Evolutionary conservation across 2,888 invertebrate species (phyloP).

Genomic region (Celastrina argiolus): DNA sequence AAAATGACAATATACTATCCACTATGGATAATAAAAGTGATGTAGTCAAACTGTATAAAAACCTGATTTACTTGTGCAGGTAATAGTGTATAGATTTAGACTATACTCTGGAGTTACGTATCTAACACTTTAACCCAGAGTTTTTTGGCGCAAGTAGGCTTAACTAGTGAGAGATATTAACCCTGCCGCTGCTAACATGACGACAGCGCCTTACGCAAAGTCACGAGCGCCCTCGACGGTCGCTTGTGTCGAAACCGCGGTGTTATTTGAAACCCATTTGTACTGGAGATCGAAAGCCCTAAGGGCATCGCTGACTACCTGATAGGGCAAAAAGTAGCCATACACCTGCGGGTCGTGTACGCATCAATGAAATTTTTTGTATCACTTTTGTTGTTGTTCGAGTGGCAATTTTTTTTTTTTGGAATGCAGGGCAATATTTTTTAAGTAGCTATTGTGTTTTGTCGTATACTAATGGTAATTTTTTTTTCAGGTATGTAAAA

Average conservation of each 20-base stretch:
- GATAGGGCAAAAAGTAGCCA: background rate
- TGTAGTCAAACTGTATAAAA: no score
- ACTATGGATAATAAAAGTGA: no score
- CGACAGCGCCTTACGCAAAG: constrained; percentile 25
- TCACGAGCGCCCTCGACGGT: constrained; percentile 33
- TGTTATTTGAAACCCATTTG: constrained; percentile 38
- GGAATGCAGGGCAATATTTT: background rate
- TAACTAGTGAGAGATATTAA: background rate
- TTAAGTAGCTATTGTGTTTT: background rate
- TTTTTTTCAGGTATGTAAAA: background rate
- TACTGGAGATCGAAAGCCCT: constrained; percentile 36
- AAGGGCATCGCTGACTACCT: constrained; percentile 26
- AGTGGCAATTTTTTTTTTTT: background rate
- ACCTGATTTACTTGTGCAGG: no score
- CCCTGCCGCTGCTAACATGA: background rate
- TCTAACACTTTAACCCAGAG: no score
- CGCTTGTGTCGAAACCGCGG: constrained; percentile 36
- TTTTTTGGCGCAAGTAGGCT: background rate
- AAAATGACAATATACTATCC: no score
- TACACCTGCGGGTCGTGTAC: background rate
- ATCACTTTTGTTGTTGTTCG: background rate
- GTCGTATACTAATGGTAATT: background rate
- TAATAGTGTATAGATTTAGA: no score
- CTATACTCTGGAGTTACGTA: no score
- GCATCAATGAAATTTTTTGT: background rate